Percentiles rank a stretch among this genome's conserved stretches.
phyloP scores from a whole-genome alignment of 1,140 invertebrate genomes.

The Drosophila watanabei region DNA sequence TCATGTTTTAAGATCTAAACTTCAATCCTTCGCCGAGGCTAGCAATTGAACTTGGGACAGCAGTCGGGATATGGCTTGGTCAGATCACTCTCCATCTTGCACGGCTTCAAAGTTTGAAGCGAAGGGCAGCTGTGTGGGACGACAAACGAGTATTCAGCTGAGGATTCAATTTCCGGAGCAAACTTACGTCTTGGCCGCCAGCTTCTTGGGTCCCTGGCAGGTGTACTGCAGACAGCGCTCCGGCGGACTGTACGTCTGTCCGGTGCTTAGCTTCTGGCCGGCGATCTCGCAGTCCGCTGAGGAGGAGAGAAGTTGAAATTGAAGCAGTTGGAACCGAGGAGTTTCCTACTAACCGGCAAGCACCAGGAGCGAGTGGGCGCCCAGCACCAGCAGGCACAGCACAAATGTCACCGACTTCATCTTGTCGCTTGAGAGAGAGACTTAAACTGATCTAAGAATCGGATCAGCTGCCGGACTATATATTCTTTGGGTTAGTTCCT shows the following conservation, averaged over 20 bases:
- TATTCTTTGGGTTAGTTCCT: conserved; percentile 1
- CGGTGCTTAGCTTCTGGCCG: conserved; percentile 29
- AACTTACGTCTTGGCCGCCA: conserved; percentile 33
- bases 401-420: conserved; percentile 62
- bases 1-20: not conserved
- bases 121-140: conserved; percentile 39
- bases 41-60: conserved; percentile 55
- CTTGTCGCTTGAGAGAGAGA: not conserved
- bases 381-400: conserved; percentile 59
- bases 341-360: conserved; percentile 39
- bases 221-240: conserved; percentile 35
- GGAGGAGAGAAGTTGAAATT: too few species aligned
- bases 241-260: conserved; percentile 38
- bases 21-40: not conserved
- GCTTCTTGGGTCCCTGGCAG: not conserved
- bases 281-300: conserved; percentile 37
- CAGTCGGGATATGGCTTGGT: conserved; percentile 61
- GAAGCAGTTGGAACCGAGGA: not conserved
- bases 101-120: conserved; percentile 21
- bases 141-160: not conserved
- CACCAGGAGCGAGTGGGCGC: conserved; percentile 52
- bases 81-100: conserved; percentile 42
- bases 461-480: conserved; percentile 1
- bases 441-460: conserved; percentile 9
- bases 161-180: too few species aligned